Evolutionary conservation across 2,797 vertebrate species (phyloP).

Genomic region (Pempheris klunzingeri): DNA sequence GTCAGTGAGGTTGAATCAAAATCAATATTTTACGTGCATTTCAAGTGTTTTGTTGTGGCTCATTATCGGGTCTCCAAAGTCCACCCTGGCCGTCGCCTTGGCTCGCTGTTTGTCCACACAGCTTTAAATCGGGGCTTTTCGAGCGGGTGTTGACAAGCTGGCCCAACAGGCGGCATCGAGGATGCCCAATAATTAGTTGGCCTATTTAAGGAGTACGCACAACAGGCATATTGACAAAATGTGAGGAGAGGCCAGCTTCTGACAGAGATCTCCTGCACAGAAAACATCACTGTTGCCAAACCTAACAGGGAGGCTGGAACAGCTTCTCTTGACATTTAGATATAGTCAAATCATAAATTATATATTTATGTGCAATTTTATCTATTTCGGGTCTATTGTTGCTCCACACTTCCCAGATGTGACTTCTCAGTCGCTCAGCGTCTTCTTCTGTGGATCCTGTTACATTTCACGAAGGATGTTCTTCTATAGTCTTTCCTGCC

Average conservation of each 20-base stretch:
- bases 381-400: neutral
- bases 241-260: constrained; percentile 38
- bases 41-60: constrained; percentile 63
- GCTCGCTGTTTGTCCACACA: constrained; percentile 42
- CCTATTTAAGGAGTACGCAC: constrained; percentile 53
- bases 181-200: constrained; percentile 58
- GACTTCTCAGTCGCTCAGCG: neutral
- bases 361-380: neutral
- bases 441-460: neutral
- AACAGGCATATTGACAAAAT: constrained; percentile 60
- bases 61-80: constrained; percentile 66
- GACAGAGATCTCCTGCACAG: constrained; percentile 40
- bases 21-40: constrained; percentile 66
- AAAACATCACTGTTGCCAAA: constrained; percentile 29
- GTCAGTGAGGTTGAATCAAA: constrained; percentile 62
- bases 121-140: constrained; percentile 59
- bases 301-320: constrained; percentile 1
- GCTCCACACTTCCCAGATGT: neutral
- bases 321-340: constrained; percentile 9
- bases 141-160: constrained; percentile 35
- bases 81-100: constrained; percentile 9
- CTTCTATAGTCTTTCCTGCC: neutral
- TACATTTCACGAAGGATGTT: neutral
- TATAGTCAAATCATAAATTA: neutral
- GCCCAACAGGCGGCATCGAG: constrained; percentile 40